Evolutionary conservation across 2,888 invertebrate genomes (phyloP).

Genomic region (Cosmia pyralina): DNA sequence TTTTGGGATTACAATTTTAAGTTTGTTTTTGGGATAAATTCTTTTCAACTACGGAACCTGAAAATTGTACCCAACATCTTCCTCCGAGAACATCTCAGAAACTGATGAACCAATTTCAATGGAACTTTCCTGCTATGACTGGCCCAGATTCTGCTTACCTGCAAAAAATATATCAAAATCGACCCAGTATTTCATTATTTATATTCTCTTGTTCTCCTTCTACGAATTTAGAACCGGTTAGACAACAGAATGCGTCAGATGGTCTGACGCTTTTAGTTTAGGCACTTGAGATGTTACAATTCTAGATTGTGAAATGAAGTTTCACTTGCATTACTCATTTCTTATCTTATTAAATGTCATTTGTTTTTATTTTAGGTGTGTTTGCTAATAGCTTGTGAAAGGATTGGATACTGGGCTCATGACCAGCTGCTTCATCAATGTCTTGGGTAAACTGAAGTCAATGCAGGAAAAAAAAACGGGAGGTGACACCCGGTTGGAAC

Average conservation of each 20-base stretch:
- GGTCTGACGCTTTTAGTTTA: conserved; percentile 24
- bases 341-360: conserved; percentile 33
- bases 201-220: conserved; percentile 43
- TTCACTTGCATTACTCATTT: conserved; percentile 38
- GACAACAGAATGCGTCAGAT: conserved; percentile 35
- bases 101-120: conserved; percentile 25
- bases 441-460: neutral
- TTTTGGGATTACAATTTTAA: no score
- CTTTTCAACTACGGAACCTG: no score
- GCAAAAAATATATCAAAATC: conserved; percentile 43
- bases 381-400: conserved; percentile 13
- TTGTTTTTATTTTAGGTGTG: conserved; percentile 8
- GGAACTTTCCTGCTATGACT: conserved; percentile 57
- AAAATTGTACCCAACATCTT: neutral
- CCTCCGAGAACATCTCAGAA: conserved; percentile 7
- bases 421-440: no score
- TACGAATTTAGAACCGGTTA: conserved; percentile 53
- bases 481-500: no score
- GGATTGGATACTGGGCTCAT: neutral
- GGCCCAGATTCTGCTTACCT: conserved; percentile 22
- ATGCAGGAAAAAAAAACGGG: neutral
- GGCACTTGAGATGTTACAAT: conserved; percentile 11
- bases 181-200: conserved; percentile 31
- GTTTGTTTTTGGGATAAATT: no score
- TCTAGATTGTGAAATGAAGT: conserved; percentile 32